Percentiles rank a stretch among this genome's conserved stretches.
phyloP scores from a whole-genome alignment of 2,888 invertebrate genomes.

The Patella pellucida region DNA sequence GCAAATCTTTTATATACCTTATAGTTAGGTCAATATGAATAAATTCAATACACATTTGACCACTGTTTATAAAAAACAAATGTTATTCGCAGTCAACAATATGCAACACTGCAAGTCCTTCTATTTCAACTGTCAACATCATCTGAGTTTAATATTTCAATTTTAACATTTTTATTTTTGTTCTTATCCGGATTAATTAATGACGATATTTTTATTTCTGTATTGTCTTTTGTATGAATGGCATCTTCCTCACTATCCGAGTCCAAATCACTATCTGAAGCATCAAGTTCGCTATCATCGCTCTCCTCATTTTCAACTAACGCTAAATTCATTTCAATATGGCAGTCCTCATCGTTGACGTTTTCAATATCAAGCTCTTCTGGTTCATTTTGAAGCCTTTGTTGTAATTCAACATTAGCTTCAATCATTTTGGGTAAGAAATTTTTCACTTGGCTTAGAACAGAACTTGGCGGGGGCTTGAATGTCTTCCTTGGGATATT shows the following conservation, averaged over 20 bases:
- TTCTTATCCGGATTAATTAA: background rate
- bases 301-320: background rate
- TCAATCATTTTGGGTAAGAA: conserved; percentile 1
- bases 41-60: too few species aligned
- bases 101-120: too few species aligned
- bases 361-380: background rate
- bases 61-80: too few species aligned
- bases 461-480: background rate
- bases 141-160: background rate
- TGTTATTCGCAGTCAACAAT: too few species aligned
- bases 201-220: background rate
- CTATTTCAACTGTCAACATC: too few species aligned
- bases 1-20: too few species aligned
- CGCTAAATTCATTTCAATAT: conserved; percentile 1
- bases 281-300: background rate
- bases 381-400: background rate
- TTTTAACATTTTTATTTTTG: background rate
- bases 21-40: too few species aligned
- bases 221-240: background rate
- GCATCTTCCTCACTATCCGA: background rate
- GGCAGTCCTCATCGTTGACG: background rate
- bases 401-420: background rate
- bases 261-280: background rate
- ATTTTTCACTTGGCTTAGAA: conserved; percentile 3
- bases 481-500: background rate